These are phyloP conservation scores for Xerus rutilus DNA, from an alignment of 2,797 vertebrate species.

Conservation along the genomic window DNA sequence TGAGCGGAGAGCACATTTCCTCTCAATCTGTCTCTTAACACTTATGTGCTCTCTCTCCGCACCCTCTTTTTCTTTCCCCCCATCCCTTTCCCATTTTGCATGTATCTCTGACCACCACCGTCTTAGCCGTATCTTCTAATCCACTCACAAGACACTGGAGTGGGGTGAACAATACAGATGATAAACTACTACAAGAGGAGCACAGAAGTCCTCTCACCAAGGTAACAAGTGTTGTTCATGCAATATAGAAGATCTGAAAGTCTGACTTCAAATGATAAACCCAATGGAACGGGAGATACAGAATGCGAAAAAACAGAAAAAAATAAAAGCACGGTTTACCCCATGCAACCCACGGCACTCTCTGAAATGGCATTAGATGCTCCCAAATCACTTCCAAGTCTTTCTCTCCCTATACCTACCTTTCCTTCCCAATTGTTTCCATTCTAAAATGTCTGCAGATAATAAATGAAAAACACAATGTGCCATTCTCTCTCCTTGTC, in stretches of 20 bases:
- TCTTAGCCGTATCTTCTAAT: not conserved
- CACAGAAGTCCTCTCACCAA: not conserved
- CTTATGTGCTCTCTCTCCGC: too few species aligned
- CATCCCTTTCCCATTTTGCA: not conserved
- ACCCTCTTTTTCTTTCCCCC: not conserved
- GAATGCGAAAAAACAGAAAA: not conserved
- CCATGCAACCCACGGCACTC: too few species aligned
- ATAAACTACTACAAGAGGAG: not conserved
- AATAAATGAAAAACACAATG: slow-evolving; percentile 70
- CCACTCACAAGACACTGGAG: not conserved
- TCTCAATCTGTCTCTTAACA: not conserved
- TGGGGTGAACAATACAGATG: not conserved
- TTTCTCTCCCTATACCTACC: not conserved
- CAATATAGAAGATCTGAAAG: not conserved
- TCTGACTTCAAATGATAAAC: not conserved
- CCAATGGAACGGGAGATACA: not conserved
- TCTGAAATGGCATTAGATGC: not conserved
- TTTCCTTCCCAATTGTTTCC: slow-evolving; percentile 42
- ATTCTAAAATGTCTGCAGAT: slow-evolving; percentile 54
- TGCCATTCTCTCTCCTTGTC: slow-evolving; percentile 65
- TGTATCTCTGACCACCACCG: not conserved
- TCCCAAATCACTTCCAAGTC: not conserved
- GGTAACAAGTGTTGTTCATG: not conserved
- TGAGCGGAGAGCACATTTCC: not conserved
- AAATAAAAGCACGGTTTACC: not conserved